Evolutionary conservation across 2,888 invertebrate species (phyloP), one percentile per base, ranked within the genome.

Genomic region (Danaus chrysippus): DNA sequence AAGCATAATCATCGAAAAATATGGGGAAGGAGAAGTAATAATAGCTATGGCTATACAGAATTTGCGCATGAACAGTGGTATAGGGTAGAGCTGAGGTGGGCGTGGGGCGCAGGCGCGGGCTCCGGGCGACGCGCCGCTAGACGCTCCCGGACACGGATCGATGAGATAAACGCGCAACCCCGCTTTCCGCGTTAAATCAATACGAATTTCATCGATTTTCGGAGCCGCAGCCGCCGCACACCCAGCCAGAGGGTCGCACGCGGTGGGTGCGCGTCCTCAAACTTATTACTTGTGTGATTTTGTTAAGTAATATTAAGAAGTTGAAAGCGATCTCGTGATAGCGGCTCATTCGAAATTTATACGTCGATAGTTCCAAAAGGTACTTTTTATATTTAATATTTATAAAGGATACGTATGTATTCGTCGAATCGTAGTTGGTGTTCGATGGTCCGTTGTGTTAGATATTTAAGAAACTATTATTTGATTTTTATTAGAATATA

Each of bases 101-200:
- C 79, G 77, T 78, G 67, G 65, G 76, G 74, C 77, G 73, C 73
- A 69, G 64, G 71, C 70, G 72, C 70, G 71, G 67, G 70, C 74
- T 70, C 59, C 68, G 66, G 17, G 17, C 70, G 70, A 77, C 74
- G 81, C 75, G 84, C 76, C 86, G 87, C 87, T 83, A 79, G 84
- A 86, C 73, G 72, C 70, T 69, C 68, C 68, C 70, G 62, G 78
- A 77, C 76, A 79, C 80, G 85, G 90, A 93, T 94, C 94, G 94
- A 94, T 94, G 92, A 92, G 93, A 94, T 94, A 94, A 93, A 94
- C 93, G 94, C 93, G 93, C 93, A 92, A 92, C 92, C 93, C 93
- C 92, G 93, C 93, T 94, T 81, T 82, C 91, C 87, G 90, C 84
- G 84, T 87, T 91, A 91, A 92, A 93, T 93, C 93, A 94, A 94